Evolutionary conservation across 2,888 invertebrate genomes (phyloP).

Genomic region (Andrena camellia): DNA sequence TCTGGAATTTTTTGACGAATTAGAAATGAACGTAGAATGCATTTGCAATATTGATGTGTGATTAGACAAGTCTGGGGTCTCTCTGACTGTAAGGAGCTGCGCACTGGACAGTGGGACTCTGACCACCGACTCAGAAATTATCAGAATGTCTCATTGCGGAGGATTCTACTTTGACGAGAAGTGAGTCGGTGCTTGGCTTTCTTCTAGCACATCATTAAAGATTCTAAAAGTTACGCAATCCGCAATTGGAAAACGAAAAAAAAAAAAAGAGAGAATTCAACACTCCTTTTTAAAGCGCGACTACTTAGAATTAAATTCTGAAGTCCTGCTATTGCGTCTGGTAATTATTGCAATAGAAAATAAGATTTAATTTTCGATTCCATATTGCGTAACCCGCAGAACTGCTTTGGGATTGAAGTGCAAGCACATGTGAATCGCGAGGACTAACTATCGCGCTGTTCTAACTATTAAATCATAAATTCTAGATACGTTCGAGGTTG

Average conservation of each 20-base stretch:
- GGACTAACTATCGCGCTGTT: too few species aligned
- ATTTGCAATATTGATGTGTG: conserved; percentile 25
- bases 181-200: conserved; percentile 85
- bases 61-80: conserved; percentile 92
- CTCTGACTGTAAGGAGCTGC: conserved; percentile 96
- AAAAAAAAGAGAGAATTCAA: too few species aligned
- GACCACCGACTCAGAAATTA: conserved; percentile 98
- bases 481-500: conserved; percentile 95
- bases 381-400: background rate
- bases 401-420: background rate
- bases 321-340: too few species aligned
- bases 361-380: background rate
- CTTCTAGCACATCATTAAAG: background rate
- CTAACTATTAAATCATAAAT: conserved; percentile 14
- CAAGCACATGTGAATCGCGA: background rate
- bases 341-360: background rate
- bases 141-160: conserved; percentile 99
- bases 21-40: background rate
- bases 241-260: too few species aligned
- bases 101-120: conserved; percentile 97
- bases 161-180: conserved; percentile 95
- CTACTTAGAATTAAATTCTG: too few species aligned
- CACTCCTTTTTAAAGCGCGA: too few species aligned
- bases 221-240: conserved; percentile 6
- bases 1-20: too few species aligned